Evolutionary conservation across 2,888 invertebrate species (phyloP).

Genomic region (Silvanus unidentatus): DNA sequence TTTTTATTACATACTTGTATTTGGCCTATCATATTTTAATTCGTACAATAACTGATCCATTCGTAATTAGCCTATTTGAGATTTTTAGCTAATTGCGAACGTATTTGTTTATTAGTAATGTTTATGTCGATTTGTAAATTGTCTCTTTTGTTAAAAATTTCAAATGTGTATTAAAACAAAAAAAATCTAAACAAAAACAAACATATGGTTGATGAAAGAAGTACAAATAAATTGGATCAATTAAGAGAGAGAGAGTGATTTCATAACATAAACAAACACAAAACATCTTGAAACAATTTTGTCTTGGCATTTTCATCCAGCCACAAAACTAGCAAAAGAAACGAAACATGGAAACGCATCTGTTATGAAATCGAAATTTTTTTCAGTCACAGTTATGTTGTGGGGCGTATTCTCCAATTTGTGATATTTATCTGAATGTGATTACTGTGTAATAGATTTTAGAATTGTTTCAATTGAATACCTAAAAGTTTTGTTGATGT

Average conservation of each 20-base stretch:
- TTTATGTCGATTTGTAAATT: constrained; percentile 12
- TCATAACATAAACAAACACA: too few species aligned
- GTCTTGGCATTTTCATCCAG: too few species aligned
- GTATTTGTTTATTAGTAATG: not conserved
- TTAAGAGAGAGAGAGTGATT: too few species aligned
- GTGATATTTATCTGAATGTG: constrained; percentile 48
- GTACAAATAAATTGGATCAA: too few species aligned
- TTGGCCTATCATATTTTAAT: constrained; percentile 18
- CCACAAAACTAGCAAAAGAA: too few species aligned
- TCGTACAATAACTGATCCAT: constrained; percentile 3
- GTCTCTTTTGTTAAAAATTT: constrained; percentile 5
- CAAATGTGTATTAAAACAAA: too few species aligned
- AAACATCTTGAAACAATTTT: too few species aligned
- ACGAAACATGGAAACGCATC: too few species aligned
- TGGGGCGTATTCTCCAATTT: constrained; percentile 43
- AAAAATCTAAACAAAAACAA: too few species aligned
- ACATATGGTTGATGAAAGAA: too few species aligned
- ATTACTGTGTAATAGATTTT: constrained; percentile 46
- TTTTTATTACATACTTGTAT: constrained; percentile 21
- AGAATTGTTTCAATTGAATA: constrained; percentile 46
- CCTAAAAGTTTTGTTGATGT: constrained; percentile 45
- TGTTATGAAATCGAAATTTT: constrained; percentile 40
- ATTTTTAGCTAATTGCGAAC: too few species aligned
- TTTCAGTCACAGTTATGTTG: constrained; percentile 38
- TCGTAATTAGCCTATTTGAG: constrained; percentile 5